These are phyloP conservation scores for Hemibagrus wyckioides DNA, from an alignment of 2,113 vertebrate species.

Conservation along the genomic window DNA sequence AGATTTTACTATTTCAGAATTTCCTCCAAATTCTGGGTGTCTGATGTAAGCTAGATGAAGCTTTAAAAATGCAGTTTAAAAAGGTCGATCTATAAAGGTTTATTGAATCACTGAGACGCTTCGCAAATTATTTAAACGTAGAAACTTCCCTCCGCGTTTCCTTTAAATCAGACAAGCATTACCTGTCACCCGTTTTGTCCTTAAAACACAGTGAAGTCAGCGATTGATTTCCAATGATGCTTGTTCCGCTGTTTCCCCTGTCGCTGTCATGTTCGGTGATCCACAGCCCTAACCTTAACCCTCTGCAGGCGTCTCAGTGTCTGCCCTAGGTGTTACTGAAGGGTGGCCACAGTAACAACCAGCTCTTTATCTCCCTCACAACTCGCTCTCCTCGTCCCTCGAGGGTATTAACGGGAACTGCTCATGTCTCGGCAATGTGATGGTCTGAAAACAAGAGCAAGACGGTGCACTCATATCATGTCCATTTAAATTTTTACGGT, in stretches of 20 bases:
- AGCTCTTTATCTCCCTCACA: constrained; percentile 15
- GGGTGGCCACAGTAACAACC: neutral
- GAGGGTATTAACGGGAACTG: neutral
- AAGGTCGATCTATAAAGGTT: neutral
- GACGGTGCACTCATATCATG: neutral
- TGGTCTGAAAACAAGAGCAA: neutral
- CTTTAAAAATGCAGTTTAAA: neutral
- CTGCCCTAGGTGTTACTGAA: constrained; percentile 6
- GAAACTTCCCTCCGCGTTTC: neutral
- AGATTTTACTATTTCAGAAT: neutral
- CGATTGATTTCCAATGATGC: neutral
- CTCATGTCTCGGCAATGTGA: neutral
- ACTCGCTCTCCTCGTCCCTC: neutral
- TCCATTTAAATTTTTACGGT: neutral
- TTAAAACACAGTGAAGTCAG: neutral
- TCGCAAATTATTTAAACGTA: neutral
- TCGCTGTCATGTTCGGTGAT: neutral
- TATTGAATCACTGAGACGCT: neutral
- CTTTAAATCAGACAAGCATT: neutral
- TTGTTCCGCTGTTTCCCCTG: neutral
- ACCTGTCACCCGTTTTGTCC: neutral
- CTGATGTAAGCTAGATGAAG: neutral
- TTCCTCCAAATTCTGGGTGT: neutral
- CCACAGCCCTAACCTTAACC: neutral
- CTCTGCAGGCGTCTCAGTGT: neutral